phyloP scores from a whole-genome alignment of 2,888 invertebrate species.

The Tupiocoris notatus region DNA sequence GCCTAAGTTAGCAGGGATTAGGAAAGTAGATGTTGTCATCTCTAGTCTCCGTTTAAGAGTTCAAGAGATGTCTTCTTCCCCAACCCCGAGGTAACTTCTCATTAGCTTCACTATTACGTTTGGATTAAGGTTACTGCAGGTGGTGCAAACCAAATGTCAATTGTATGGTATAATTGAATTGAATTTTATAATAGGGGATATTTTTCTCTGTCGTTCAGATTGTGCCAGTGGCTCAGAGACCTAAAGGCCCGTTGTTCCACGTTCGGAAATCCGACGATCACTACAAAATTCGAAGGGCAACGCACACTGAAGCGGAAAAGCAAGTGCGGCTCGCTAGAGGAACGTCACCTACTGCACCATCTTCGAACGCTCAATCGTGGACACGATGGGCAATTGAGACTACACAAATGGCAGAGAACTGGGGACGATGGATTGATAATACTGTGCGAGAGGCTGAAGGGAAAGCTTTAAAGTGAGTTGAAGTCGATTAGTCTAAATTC shows the following conservation, averaged over 20 bases:
- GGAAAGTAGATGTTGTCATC: too few relatives aligned
- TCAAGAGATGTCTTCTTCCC: too few relatives aligned
- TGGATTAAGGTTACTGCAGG: too few relatives aligned
- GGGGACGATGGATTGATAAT: conserved; percentile 46
- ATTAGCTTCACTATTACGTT: too few relatives aligned
- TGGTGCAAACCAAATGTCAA: too few relatives aligned
- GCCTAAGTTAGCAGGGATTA: too few relatives aligned
- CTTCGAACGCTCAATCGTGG: conserved; percentile 42
- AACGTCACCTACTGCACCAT: background rate
- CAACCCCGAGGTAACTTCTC: too few relatives aligned
- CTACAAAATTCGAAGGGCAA: background rate
- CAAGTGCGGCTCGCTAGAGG: background rate
- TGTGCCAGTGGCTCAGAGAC: background rate
- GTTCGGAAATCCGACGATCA: conserved; percentile 3
- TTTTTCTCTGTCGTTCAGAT: background rate
- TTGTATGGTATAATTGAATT: too few relatives aligned
- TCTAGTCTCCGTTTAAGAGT: too few relatives aligned
- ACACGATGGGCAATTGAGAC: conserved; percentile 45
- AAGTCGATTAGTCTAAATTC: background rate
- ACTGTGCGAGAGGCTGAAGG: conserved; percentile 35
- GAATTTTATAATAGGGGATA: too few relatives aligned
- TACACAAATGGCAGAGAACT: conserved; percentile 42
- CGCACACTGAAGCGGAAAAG: conserved; percentile 2
- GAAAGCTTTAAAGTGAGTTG: conserved; percentile 17
- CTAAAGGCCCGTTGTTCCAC: conserved; percentile 8